phyloP scores from a whole-genome alignment of 2,888 invertebrate genomes.

The Thecocarcelia acutangulata region DNA sequence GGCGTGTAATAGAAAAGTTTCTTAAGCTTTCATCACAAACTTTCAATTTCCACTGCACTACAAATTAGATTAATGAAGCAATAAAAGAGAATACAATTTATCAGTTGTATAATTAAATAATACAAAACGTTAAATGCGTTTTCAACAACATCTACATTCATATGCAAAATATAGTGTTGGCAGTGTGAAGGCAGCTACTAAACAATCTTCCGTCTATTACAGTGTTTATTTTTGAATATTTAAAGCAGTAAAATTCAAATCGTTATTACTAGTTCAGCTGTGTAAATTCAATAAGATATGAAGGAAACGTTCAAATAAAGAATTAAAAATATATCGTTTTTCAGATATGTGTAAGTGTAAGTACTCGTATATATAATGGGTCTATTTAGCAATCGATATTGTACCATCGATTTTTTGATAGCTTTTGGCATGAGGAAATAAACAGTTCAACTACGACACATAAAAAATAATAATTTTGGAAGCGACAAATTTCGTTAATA shows the following conservation, averaged over 20 bases:
- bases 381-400: no score
- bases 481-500: no score
- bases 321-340: no score
- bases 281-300: constrained; percentile 1
- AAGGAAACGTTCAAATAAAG: not conserved
- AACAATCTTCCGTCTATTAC: constrained; percentile 14
- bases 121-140: constrained; percentile 42
- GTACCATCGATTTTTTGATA: no score
- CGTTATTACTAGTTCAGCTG: not conserved
- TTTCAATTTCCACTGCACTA: constrained; percentile 24
- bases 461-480: no score
- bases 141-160: constrained; percentile 16
- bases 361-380: no score
- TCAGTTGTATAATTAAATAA: constrained; percentile 46
- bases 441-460: no score
- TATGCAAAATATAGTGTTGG: not conserved
- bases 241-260: not conserved
- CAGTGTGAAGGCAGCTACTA: not conserved
- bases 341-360: no score
- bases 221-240: not conserved
- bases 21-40: constrained; percentile 8
- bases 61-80: constrained; percentile 50
- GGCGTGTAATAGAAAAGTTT: not conserved
- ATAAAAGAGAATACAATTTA: constrained; percentile 48
- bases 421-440: no score